Evolutionary conservation across 2,113 vertebrate species (phyloP).

Genomic region (Urocynchramus pylzowi): DNA sequence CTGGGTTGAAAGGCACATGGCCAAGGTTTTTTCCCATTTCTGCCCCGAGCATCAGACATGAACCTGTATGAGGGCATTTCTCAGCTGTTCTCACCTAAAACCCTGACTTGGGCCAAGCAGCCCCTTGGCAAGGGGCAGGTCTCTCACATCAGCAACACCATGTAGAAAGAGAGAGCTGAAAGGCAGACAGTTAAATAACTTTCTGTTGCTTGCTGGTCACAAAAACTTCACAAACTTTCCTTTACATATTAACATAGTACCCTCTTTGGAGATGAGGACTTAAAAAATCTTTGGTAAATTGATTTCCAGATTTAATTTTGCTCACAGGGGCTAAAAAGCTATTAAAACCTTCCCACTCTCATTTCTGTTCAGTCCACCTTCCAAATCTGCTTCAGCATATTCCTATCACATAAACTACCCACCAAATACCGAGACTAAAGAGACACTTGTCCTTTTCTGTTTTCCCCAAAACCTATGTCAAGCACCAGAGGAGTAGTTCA

Average conservation of each 20-base stretch:
- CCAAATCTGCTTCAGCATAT: background rate
- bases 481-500: background rate
- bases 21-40: background rate
- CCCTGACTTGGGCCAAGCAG: rapidly evolving
- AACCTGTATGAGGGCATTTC: background rate
- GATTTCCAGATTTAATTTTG: background rate
- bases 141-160: background rate
- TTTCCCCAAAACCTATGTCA: background rate
- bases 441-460: background rate
- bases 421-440: background rate
- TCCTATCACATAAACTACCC: background rate
- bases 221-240: background rate
- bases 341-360: background rate
- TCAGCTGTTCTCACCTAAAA: background rate
- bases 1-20: background rate
- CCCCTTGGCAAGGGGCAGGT: background rate
- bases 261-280: background rate
- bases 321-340: background rate
- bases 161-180: background rate
- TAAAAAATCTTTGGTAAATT: background rate
- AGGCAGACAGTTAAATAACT: background rate
- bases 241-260: background rate
- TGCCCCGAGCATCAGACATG: rapidly evolving
- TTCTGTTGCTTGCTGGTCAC: background rate
- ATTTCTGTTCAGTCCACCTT: background rate